A percentile compares a stretch with the other conserved stretches of the same genome.
phyloP scores from a whole-genome alignment of 2,888 invertebrate species.

The Tridacna crocea region DNA sequence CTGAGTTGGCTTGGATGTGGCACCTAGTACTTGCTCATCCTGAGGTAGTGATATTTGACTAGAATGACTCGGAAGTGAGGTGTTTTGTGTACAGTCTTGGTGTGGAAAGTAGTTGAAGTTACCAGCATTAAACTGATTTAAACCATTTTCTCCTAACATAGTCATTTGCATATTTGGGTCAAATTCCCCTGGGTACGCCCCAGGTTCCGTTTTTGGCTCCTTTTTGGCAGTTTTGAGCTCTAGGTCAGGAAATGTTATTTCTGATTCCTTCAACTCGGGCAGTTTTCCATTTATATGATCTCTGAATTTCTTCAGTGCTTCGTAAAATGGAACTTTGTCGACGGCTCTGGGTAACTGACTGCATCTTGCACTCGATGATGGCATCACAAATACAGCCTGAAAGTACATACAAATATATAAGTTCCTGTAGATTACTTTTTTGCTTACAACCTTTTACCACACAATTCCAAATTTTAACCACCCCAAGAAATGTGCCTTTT shows the following conservation, averaged over 20 bases:
- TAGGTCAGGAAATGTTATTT: conserved; percentile 82
- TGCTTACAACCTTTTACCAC: no score
- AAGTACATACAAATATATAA: conserved; percentile 51
- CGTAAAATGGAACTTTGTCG: conserved; percentile 99
- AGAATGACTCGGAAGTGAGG: conserved; percentile 25
- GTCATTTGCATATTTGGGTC: conserved; percentile 25
- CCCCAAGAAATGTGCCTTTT: no score
- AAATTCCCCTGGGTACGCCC: conserved; percentile 20
- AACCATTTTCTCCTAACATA: conserved; percentile 13
- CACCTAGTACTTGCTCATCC: neutral
- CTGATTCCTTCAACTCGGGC: conserved; percentile 77
- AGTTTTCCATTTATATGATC: conserved; percentile 94
- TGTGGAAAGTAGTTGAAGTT: conserved; percentile 53
- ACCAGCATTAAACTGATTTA: conserved; percentile 36
- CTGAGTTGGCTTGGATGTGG: neutral
- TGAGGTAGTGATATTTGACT: conserved; percentile 30
- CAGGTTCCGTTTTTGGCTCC: conserved; percentile 57
- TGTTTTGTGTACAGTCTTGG: conserved; percentile 14
- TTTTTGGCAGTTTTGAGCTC: conserved; percentile 75
- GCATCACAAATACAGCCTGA: conserved; percentile 99
- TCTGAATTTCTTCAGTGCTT: conserved; percentile 96
- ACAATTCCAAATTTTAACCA: no score
- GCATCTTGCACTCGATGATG: conserved; percentile 98
- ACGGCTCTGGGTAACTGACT: conserved; percentile 98
- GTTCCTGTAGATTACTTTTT: no score